Conservation (phyloP, 2,888 invertebrate genomes). For the Dasysyrphus albostriatus region DNA sequence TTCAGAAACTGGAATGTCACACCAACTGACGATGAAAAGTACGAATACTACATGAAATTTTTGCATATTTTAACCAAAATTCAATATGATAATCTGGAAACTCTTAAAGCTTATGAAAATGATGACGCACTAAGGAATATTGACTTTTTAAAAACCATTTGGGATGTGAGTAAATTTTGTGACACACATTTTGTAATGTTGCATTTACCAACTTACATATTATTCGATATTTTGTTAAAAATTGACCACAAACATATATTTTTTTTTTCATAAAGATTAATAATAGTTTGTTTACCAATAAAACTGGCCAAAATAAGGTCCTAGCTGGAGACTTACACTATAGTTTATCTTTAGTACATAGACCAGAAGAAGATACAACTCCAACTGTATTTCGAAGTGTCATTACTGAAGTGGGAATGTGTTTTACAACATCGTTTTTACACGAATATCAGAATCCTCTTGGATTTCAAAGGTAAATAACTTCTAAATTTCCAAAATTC, state of each 20-base stretch:
- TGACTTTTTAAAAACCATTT: conserved; percentile 77
- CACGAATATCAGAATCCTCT: conserved; percentile 79
- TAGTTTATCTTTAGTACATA: neutral
- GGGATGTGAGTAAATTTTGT: conserved; percentile 68
- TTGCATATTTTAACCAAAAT: conserved; percentile 77
- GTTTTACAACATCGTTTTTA: conserved; percentile 79
- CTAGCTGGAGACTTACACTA: neutral
- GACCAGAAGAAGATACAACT: neutral
- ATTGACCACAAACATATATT: neutral
- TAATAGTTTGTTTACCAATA: conserved; percentile 15
- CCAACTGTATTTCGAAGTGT: conserved; percentile 52
- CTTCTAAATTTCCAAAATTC: too few species aligned
- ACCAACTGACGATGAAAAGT: conserved; percentile 30
- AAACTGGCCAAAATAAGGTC: neutral
- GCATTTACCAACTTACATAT: too few species aligned
- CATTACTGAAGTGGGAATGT: conserved; percentile 81
- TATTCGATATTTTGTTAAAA: neutral
- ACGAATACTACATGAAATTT: conserved; percentile 79
- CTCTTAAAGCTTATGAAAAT: conserved; percentile 77
- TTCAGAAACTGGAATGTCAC: conserved; percentile 62
- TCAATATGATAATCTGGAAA: conserved; percentile 77
- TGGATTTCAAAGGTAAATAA: conserved; percentile 28
- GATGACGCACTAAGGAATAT: conserved; percentile 78
- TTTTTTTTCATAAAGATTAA: conserved; percentile 35
- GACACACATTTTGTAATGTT: too few species aligned